A percentile compares a stretch with the other conserved stretches of the same genome.
Conservation (phyloP, 2,113 vertebrate genomes). For the Camelus dromedarius region DNA sequence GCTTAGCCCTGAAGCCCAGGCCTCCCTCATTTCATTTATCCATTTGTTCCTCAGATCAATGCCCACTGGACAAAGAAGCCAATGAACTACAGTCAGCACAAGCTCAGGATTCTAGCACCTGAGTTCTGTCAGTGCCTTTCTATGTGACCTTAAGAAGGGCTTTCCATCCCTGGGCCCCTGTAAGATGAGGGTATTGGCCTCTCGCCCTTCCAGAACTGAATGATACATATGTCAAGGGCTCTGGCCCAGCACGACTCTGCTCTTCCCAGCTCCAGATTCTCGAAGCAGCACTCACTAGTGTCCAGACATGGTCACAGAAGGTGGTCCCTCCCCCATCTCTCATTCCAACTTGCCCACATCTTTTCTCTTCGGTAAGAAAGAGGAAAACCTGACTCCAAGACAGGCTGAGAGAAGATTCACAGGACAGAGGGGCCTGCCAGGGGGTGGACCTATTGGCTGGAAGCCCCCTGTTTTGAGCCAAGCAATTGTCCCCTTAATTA, state of each 20-base stretch:
- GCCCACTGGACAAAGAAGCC: background rate
- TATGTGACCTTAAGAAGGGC: background rate
- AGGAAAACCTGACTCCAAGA: background rate
- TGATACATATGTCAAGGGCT: background rate
- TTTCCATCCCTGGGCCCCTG: background rate
- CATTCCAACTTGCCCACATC: background rate
- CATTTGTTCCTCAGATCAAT: background rate
- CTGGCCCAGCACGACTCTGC: background rate
- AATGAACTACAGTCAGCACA: background rate
- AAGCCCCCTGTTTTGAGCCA: conserved; percentile 59
- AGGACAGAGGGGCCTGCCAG: conserved; percentile 25
- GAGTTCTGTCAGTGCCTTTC: background rate
- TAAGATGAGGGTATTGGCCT: background rate
- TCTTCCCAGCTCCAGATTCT: background rate
- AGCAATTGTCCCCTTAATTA: conserved; percentile 78
- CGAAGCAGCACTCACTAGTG: background rate
- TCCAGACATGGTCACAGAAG: background rate
- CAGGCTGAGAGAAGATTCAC: background rate
- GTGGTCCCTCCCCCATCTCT: background rate
- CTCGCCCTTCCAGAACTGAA: background rate
- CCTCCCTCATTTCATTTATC: background rate
- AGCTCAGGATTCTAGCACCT: background rate
- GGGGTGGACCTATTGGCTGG: conserved; percentile 40
- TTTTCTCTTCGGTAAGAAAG: conserved; percentile 6
- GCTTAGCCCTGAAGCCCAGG: background rate